phyloP scores from a whole-genome alignment of 2,888 invertebrate genomes.

The Synergus japonicus region DNA sequence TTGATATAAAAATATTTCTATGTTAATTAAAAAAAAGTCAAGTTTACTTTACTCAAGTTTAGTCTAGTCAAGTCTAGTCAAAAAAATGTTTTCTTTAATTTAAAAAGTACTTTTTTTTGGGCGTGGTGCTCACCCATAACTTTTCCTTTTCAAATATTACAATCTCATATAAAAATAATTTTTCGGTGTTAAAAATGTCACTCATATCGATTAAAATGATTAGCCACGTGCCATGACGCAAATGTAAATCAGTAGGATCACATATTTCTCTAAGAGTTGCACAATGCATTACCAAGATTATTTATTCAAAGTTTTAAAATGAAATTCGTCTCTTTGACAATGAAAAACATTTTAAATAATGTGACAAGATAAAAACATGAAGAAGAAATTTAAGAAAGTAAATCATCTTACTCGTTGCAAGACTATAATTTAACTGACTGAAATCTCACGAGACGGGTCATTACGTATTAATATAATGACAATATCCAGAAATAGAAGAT shows the following conservation, averaged over 20 bases:
- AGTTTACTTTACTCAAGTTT: too few species aligned
- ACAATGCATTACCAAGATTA: not conserved
- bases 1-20: too few species aligned
- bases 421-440: not conserved
- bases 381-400: not conserved
- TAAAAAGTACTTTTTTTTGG: too few species aligned
- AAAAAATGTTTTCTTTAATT: too few species aligned
- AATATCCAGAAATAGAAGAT: constrained; percentile 13
- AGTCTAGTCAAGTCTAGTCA: too few species aligned
- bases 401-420: not conserved
- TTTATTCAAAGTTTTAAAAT: not conserved
- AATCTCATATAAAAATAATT: not conserved
- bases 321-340: not conserved
- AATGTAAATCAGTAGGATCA: constrained; percentile 9
- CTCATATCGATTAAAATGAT: constrained; percentile 13
- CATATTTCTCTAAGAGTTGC: not conserved
- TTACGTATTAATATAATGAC: not conserved
- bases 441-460: not conserved
- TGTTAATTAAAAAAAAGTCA: too few species aligned
- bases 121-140: too few species aligned
- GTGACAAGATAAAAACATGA: not conserved
- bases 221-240: constrained; percentile 1
- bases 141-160: not conserved
- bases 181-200: not conserved
- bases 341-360: not conserved